These are phyloP conservation scores for Osmerus eperlanus DNA, from an alignment of 2,113 vertebrate genomes.

Conservation along the genomic window DNA sequence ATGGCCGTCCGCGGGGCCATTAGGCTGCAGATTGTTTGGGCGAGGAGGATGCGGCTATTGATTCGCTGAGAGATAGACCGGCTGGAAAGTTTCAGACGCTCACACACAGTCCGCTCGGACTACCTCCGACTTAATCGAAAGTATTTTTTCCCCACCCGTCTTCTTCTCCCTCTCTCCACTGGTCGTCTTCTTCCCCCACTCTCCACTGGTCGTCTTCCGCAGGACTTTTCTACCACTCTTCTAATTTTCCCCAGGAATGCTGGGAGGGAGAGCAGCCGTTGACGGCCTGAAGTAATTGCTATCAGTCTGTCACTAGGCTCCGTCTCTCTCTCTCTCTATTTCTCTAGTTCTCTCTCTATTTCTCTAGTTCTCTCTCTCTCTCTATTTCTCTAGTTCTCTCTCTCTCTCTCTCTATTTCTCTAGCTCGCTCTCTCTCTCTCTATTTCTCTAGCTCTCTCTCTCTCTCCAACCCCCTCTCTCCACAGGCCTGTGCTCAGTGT, in stretches of 20 bases:
- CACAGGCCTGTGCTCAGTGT: conserved; percentile 64
- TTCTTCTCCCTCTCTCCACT: conserved; percentile 13
- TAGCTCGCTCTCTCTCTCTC: conserved; percentile 51
- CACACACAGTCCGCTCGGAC: conserved; percentile 36
- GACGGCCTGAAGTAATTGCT: conserved; percentile 75
- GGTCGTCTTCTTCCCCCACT: conserved; percentile 25
- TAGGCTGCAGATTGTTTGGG: conserved; percentile 63
- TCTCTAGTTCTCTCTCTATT: conserved; percentile 43
- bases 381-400: conserved; percentile 62
- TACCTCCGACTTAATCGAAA: conserved; percentile 60
- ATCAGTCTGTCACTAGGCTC: conserved; percentile 76
- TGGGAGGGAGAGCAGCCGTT: conserved; percentile 59
- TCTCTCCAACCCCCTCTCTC: conserved; percentile 61
- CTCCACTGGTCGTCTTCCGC: conserved; percentile 42
- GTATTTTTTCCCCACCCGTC: conserved; percentile 33
- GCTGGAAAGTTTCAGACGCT: conserved; percentile 59
- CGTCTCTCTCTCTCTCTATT: conserved; percentile 52
- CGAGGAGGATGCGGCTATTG: conserved; percentile 62
- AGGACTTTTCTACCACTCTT: conserved; percentile 63
- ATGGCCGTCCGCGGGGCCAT: conserved; percentile 72
- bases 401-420: conserved; percentile 62
- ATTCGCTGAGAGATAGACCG: conserved; percentile 64
- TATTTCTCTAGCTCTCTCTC: conserved; percentile 60
- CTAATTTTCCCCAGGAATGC: conserved; percentile 72
- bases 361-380: conserved; percentile 62